Evolutionary conservation across 2,113 vertebrate genomes (phyloP).

Genomic region (Cyanoramphus novaezelandiae): DNA sequence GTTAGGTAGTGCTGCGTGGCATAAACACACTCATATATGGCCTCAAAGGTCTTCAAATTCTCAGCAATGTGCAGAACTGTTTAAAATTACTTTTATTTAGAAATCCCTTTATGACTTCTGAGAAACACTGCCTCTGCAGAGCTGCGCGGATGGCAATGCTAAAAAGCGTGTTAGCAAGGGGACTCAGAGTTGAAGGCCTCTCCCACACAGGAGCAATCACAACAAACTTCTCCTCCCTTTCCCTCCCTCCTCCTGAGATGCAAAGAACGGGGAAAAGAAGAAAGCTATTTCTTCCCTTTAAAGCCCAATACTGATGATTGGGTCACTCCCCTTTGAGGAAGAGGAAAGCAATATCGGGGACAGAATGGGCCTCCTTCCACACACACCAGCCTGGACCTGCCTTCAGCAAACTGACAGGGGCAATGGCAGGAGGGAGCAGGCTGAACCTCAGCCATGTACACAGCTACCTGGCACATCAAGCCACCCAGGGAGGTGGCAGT

Average conservation of each 20-base stretch:
- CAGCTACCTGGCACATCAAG: not conserved
- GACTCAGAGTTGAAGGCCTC: not conserved
- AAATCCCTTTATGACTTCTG: not conserved
- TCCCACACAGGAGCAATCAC: not conserved
- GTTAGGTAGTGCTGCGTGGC: not conserved
- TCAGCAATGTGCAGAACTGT: not conserved
- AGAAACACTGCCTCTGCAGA: not conserved
- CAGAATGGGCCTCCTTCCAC: not conserved
- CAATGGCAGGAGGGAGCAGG: not conserved
- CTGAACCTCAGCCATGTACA: not conserved
- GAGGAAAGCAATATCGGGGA: not conserved
- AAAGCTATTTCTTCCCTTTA: not conserved
- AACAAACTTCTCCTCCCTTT: not conserved
- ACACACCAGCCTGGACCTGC: not conserved
- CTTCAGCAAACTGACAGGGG: not conserved
- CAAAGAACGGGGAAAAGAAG: not conserved
- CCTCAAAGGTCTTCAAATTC: not conserved
- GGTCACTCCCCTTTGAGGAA: not conserved
- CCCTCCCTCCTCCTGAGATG: not conserved
- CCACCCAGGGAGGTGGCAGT: not conserved
- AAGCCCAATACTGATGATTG: not conserved
- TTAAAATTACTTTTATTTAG: not conserved
- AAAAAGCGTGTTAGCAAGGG: not conserved
- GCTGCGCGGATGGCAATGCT: not conserved
- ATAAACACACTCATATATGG: not conserved